Percentiles rank a stretch among this genome's conserved stretches.
phyloP scores from a whole-genome alignment of 1,140 invertebrate genomes.

The Nilaparvata lugens region DNA sequence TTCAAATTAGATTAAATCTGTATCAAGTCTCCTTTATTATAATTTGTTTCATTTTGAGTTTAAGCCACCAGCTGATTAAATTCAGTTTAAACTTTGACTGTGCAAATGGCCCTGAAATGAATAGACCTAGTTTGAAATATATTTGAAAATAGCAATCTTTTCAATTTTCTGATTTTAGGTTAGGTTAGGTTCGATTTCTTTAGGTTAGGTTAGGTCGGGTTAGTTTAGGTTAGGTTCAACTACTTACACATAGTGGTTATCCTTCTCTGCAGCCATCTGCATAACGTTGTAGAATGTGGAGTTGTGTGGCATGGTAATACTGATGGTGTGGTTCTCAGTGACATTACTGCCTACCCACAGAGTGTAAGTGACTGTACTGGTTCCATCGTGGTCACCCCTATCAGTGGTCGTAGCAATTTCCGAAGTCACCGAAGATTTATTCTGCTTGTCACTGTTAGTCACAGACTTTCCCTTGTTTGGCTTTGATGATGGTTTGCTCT shows the following conservation, averaged over 20 bases:
- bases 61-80: too few relatives aligned
- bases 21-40: too few relatives aligned
- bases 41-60: too few relatives aligned
- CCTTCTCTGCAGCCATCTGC: slow-evolving; percentile 69
- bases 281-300: slow-evolving; percentile 78
- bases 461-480: not conserved
- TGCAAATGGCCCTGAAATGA: too few relatives aligned
- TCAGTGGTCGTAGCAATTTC: not conserved
- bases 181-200: too few relatives aligned
- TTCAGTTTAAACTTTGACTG: too few relatives aligned
- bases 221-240: too few relatives aligned
- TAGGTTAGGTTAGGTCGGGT: too few relatives aligned
- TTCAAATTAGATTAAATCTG: too few relatives aligned
- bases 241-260: slow-evolving; percentile 38
- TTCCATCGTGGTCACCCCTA: not conserved
- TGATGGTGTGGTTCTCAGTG: slow-evolving; percentile 60
- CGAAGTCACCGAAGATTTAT: not conserved
- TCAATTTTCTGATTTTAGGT: too few relatives aligned
- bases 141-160: not conserved
- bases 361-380: slow-evolving; percentile 68
- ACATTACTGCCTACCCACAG: slow-evolving; percentile 78
- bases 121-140: too few relatives aligned
- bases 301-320: slow-evolving; percentile 55
- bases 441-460: not conserved
- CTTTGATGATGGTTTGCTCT: not conserved